A percentile compares a stretch with the other conserved stretches of the same genome.
Conservation (phyloP, 2,888 invertebrate genomes). For the Dioctria rufipes region DNA sequence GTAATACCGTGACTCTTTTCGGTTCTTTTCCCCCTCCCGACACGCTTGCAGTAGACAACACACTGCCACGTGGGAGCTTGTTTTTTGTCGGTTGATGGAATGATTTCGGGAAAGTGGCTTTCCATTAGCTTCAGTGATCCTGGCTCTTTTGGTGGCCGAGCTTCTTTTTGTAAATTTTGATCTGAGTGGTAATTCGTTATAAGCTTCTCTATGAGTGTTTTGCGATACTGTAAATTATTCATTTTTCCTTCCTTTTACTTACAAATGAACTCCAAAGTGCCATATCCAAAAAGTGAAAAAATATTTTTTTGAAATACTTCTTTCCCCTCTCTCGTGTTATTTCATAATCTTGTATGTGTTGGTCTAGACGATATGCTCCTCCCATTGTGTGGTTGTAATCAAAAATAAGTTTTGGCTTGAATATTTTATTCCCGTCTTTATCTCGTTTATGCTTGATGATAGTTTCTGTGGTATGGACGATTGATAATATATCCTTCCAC, state of each 20-base stretch:
- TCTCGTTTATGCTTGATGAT: background rate
- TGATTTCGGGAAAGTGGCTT: background rate
- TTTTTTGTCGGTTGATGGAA: background rate
- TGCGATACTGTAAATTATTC: background rate
- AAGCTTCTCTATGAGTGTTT: background rate
- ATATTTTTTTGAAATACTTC: background rate
- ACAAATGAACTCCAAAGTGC: background rate
- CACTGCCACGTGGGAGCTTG: too few relatives aligned
- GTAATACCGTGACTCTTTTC: too few relatives aligned
- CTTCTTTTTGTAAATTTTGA: background rate
- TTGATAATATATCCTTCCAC: background rate
- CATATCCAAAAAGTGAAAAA: slow-evolving; percentile 4
- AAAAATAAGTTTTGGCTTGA: background rate
- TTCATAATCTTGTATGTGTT: background rate
- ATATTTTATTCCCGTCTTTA: background rate
- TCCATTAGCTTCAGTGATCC: background rate
- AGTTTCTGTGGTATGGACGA: background rate
- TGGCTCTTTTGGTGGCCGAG: background rate
- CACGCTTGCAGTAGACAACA: too few relatives aligned
- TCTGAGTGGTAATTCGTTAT: background rate
- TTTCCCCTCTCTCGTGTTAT: background rate
- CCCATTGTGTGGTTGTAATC: slow-evolving; percentile 6
- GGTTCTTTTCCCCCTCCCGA: too few relatives aligned
- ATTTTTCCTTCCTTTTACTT: background rate
- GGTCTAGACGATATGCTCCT: background rate